Conservation (phyloP, 2,113 vertebrate species). For the Aegithalos caudatus region DNA sequence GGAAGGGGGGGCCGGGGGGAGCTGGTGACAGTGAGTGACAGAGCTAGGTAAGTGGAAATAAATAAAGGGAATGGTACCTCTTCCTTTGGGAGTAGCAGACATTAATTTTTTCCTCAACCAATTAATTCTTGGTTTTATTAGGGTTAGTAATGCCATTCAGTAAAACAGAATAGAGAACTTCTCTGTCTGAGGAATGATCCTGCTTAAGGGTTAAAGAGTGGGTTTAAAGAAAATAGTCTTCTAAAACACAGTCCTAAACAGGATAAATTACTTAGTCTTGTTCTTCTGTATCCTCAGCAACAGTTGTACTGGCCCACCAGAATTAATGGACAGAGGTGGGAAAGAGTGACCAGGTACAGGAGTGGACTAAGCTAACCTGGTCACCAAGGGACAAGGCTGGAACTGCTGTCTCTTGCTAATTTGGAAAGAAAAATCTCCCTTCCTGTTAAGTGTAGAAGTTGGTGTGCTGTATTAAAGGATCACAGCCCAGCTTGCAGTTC, state of each 20-base stretch:
- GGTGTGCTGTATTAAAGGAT: not conserved
- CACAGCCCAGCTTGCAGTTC: not conserved
- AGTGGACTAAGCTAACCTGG: accelerated
- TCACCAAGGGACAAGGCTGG: not conserved
- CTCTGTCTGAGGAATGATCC: not conserved
- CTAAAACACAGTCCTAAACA: not conserved
- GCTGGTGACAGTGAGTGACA: not conserved
- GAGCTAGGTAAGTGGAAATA: not conserved
- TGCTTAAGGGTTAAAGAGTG: not conserved
- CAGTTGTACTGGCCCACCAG: not conserved
- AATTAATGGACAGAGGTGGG: not conserved
- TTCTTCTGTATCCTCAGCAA: not conserved
- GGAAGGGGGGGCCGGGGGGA: not conserved
- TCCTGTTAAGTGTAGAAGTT: not conserved
- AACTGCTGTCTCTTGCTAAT: not conserved
- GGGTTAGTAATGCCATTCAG: not conserved
- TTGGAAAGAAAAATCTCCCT: not conserved
- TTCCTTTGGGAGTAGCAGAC: not conserved
- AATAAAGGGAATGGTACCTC: not conserved
- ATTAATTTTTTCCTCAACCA: not conserved
- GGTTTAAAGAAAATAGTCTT: not conserved
- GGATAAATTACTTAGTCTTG: not conserved
- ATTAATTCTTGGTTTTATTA: not conserved
- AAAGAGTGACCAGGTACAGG: not conserved
- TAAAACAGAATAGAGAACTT: not conserved